Evolutionary conservation across 1,140 invertebrate genomes (phyloP), one percentile per base, ranked within the genome.

Genomic region (Drosophila kikkawai): DNA sequence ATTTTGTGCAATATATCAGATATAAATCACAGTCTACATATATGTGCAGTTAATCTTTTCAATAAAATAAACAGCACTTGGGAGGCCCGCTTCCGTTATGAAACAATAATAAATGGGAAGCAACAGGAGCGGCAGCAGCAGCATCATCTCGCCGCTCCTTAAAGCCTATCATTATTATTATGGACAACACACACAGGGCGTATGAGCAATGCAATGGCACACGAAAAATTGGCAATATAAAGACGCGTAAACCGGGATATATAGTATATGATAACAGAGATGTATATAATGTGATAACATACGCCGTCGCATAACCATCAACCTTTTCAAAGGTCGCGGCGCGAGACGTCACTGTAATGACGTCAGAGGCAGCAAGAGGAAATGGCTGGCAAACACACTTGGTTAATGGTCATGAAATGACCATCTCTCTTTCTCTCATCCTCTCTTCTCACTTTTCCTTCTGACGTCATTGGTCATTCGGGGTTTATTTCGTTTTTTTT

Each of bases 1-100:
- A 88, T 80, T 74, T 55, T 83, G 69, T 90, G 85, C 73, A 78
- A 88, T 81, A 75, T 75, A 64, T 60, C 45, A 48, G 53, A 81
- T 63, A 88, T 90, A 79, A 90, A 88, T 90, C 85, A 79, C 61
- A 42, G 78, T 60, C 41, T 39, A 29, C 5, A 75, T 75, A 81
- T 65, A 45, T 51, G 48, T 34, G 61, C 19, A 9, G 73, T 83
- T 87, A 80, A 87, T 88, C 77, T 80, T 78, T 79, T 75, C 78
- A 85, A 85, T 67, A 80, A 77, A 77, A 75, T 61, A 82, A 88
- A 83, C 68, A 85, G 50, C 34, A 65, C 53, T 81, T 63, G 79
- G 57, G 61, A 59, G 34, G 78, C 44, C 19, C 15, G 82, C 74
- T 85, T 84, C 82, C 75, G 82, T 86, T 82, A 37, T 58, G 82